Evolutionary conservation across 2,113 vertebrate species (phyloP), one percentile per base, ranked within the genome.

Genomic region (Thryonomys swinderianus): DNA sequence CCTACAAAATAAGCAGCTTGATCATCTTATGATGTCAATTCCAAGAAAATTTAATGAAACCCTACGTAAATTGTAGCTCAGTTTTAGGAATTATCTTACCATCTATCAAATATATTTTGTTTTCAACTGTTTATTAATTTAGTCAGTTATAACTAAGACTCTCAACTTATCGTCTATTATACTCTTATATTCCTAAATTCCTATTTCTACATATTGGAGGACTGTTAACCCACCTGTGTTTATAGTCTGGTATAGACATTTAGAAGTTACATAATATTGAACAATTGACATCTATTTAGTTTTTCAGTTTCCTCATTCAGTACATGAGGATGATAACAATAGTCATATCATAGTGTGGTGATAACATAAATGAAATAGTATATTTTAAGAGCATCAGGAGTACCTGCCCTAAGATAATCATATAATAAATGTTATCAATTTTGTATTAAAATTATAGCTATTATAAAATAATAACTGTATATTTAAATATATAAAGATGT

Each of bases 281-380:
- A 20, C 5, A 59, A 25, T 25, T 66, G 32, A 34, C 66, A 69
- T 8, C 7, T 4, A 85, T 2, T 80, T 81, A 40, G 0, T 88
- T 53, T 69, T 34, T 96, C 55, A 27, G n/a, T 88, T 92, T 90
- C 13, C 80, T 96, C 14, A 73, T 64, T 83, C 76, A 90, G 11
- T 69, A 94, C 79, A 74, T 84, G 21, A 8, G 0, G 10, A 48
- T 25, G 48, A 78, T 32, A 78, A 61, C 51, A 74, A 66, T 76
- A 53, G 7, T 79, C 10, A 92, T 0, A 55, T 80, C 17, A 62
- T 88, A 88, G 59, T 64, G 0, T 32, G 62, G 4, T 91, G 13
- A 80, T 37, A 13, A 51, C 6, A 69, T 59, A 88, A 95, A 73
- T 74, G 9, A 85, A 64, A 73, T 30, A 85, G 42, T 62, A 21